These are phyloP conservation scores for Hemicrepidius hirtus DNA, from an alignment of 2,888 invertebrate species.

Conservation along the genomic window DNA sequence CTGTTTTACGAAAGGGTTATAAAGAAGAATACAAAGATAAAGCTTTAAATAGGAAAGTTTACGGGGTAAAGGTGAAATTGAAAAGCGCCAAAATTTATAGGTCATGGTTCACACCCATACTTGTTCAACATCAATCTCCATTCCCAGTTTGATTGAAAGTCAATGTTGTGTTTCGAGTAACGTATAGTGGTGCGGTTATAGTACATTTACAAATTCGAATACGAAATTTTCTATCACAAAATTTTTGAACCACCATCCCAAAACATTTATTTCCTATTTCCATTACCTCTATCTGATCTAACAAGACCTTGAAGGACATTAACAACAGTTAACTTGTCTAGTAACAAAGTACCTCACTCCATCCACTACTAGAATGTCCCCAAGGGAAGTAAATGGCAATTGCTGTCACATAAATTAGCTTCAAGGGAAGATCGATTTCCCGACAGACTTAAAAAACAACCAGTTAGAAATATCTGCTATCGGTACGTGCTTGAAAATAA, in stretches of 20 bases:
- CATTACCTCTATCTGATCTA: not conserved
- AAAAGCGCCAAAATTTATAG: slow-evolving; percentile 22
- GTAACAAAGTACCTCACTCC: not conserved
- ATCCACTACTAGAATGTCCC: slow-evolving; percentile 6
- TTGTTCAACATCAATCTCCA: slow-evolving; percentile 13
- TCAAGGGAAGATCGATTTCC: slow-evolving; percentile 16
- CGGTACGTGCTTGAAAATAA: slow-evolving; percentile 16
- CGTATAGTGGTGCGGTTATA: not conserved
- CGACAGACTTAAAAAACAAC: slow-evolving; percentile 20
- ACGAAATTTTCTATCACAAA: not conserved
- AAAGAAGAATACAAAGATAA: slow-evolving; percentile 11
- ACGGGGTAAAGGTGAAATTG: slow-evolving; percentile 23
- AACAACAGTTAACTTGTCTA: not conserved
- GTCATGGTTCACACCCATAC: slow-evolving; percentile 12
- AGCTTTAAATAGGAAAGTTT: slow-evolving; percentile 7
- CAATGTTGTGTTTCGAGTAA: not conserved
- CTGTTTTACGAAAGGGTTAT: not conserved
- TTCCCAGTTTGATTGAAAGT: slow-evolving; percentile 13
- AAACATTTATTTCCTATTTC: not conserved
- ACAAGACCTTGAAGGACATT: not conserved
- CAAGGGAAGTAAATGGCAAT: slow-evolving; percentile 13
- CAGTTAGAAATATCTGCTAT: slow-evolving; percentile 17
- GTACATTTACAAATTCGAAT: not conserved
- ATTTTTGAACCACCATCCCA: not conserved
- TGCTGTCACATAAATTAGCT: slow-evolving; percentile 28